A percentile compares a stretch with the other conserved stretches of the same genome.
These are phyloP conservation scores for Cariama cristata DNA, from an alignment of 2,113 vertebrate species.

Conservation along the genomic window DNA sequence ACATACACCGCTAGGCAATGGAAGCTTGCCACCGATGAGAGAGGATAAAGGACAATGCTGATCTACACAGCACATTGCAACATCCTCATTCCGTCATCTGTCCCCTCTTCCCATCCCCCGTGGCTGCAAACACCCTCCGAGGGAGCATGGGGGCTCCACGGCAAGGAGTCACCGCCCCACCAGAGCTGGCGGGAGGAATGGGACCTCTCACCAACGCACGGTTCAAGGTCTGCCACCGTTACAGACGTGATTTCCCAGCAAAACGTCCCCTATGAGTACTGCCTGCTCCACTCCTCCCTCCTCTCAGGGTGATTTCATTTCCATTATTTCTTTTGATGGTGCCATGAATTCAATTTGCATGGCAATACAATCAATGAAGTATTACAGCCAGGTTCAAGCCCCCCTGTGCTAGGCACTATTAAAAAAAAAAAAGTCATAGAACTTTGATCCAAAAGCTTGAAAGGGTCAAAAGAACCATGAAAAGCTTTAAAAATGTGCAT, in stretches of 20 bases:
- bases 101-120: fast-evolving
- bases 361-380: background rate
- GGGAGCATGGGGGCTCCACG: fast-evolving
- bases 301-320: background rate
- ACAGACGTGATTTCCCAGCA: background rate
- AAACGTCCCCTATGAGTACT: fast-evolving
- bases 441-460: background rate
- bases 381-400: background rate
- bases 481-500: fast-evolving
- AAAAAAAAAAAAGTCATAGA: background rate
- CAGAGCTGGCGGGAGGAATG: fast-evolving
- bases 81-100: fast-evolving
- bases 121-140: fast-evolving
- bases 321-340: background rate
- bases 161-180: fast-evolving
- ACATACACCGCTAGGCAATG: background rate
- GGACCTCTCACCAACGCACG: fast-evolving
- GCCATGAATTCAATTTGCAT: background rate
- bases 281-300: background rate
- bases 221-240: background rate
- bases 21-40: fast-evolving
- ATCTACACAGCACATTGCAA: fast-evolving
- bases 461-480: background rate
- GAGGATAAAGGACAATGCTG: fast-evolving
- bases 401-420: background rate